phyloP scores from a whole-genome alignment of 2,888 invertebrate species.

The Coleophora flavipennella region DNA sequence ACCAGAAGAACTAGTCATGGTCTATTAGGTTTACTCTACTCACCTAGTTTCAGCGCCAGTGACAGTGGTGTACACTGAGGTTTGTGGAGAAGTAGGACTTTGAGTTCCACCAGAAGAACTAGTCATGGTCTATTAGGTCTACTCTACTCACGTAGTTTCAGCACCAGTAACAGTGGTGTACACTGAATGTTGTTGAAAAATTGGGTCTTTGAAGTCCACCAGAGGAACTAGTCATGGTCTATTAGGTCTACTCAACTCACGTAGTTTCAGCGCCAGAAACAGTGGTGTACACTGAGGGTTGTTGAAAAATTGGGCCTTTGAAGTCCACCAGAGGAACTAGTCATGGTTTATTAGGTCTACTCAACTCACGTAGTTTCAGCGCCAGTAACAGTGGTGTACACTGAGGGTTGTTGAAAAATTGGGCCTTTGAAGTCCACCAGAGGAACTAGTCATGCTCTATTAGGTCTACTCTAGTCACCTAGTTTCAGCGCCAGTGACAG shows the following conservation, averaged over 20 bases:
- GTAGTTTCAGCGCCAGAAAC: background rate
- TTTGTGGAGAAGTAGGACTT: background rate
- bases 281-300: background rate
- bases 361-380: background rate
- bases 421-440: background rate
- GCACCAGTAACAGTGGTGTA: background rate
- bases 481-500: conserved; percentile 85
- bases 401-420: background rate
- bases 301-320: too few species aligned
- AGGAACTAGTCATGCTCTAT: background rate
- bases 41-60: background rate
- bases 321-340: conserved; percentile 58
- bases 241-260: background rate
- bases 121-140: background rate
- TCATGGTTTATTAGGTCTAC: conserved; percentile 15
- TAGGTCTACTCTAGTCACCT: conserved; percentile 1
- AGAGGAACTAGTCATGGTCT: too few species aligned
- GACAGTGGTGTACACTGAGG: background rate
- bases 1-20: background rate
- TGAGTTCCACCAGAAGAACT: too few species aligned
- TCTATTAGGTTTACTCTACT: background rate
- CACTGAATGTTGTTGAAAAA: background rate
- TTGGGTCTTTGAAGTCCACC: background rate
- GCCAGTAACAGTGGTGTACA: background rate
- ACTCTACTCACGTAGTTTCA: background rate